These are phyloP conservation scores for Cryptocephalus primarius DNA, from an alignment of 2,888 invertebrate genomes.

Conservation along the genomic window DNA sequence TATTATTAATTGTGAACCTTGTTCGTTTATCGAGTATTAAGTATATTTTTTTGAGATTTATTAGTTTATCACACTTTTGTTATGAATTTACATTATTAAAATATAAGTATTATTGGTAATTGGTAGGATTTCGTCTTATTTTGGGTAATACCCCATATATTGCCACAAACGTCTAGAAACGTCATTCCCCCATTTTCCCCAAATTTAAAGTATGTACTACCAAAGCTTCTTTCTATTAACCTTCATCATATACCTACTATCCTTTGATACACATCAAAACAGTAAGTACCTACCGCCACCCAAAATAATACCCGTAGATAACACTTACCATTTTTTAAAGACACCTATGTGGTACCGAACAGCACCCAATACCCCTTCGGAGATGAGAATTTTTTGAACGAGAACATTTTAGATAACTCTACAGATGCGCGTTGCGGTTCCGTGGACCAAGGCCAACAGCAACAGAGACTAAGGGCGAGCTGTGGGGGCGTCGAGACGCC, in stretches of 20 bases:
- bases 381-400: slow-evolving; percentile 14
- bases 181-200: too few relatives aligned
- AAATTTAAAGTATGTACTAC: too few relatives aligned
- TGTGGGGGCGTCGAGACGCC: slow-evolving; percentile 4
- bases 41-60: too few relatives aligned
- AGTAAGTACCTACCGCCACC: not conserved
- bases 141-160: too few relatives aligned
- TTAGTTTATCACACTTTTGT: too few relatives aligned
- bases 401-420: slow-evolving; percentile 8
- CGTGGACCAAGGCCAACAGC: slow-evolving; percentile 5
- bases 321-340: too few relatives aligned
- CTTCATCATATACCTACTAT: not conserved
- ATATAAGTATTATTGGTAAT: too few relatives aligned
- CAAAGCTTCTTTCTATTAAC: not conserved
- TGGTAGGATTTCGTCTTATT: too few relatives aligned
- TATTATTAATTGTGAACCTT: not conserved
- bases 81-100: too few relatives aligned
- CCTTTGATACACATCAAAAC: too few relatives aligned
- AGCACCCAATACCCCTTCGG: slow-evolving; percentile 17
- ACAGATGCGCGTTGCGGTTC: slow-evolving; percentile 13
- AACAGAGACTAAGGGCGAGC: slow-evolving; percentile 9
- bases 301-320: not conserved
- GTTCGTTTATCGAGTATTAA: not conserved
- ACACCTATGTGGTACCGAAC: slow-evolving; percentile 11
- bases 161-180: too few relatives aligned